phyloP scores from a whole-genome alignment of 2,888 invertebrate genomes.

The Colletes collaris region DNA sequence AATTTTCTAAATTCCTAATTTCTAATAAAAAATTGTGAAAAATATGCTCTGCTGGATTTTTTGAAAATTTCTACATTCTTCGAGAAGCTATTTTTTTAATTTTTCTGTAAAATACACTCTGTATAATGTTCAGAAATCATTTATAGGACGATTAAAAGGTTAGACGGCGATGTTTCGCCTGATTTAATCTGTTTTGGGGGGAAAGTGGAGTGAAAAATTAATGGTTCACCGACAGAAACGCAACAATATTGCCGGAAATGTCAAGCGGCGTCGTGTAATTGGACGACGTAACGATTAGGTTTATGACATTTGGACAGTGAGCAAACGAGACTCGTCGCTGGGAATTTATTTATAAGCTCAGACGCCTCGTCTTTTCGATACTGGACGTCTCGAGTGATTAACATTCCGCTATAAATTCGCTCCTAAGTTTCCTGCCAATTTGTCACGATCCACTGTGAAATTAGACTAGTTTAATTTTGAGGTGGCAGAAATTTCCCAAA shows the following conservation, averaged over 20 bases:
- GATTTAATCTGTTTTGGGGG: not conserved
- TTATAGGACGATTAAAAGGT: not conserved
- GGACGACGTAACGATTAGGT: constrained; percentile 11
- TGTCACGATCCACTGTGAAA: not conserved
- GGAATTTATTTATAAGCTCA: constrained; percentile 7
- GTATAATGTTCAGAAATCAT: not conserved
- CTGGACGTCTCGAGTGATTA: not conserved
- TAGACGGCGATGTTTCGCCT: not conserved
- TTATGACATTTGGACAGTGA: not conserved
- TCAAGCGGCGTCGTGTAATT: constrained; percentile 1
- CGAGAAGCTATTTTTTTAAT: too few species aligned
- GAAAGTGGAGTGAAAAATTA: not conserved
- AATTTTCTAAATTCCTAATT: too few species aligned
- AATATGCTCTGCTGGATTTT: too few species aligned
- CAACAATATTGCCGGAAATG: constrained; percentile 6
- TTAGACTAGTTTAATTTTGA: too few species aligned
- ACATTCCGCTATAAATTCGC: not conserved
- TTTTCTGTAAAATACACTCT: too few species aligned
- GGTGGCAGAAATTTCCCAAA: too few species aligned
- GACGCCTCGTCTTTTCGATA: not conserved
- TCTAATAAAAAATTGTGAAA: too few species aligned
- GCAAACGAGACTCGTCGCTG: too few species aligned
- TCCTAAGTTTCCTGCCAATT: not conserved
- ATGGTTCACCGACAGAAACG: not conserved
- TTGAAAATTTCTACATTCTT: too few species aligned